Base-by-base conservation (phyloP, 2,888 invertebrate species). In the Campoletis raptor region DNA sequence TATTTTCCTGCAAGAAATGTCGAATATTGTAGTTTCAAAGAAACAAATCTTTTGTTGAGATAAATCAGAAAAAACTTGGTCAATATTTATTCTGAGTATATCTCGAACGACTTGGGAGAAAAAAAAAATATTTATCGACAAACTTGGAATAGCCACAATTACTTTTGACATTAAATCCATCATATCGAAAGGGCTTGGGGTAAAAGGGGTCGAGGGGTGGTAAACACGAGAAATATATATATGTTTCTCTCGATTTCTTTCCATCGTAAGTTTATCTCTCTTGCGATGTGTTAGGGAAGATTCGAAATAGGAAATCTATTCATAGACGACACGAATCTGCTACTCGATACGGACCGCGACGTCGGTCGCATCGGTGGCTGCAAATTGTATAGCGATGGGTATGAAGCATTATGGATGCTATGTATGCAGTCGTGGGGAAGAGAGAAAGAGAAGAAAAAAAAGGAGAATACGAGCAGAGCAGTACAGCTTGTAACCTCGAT, bases 301-400 rank as follows among this genome's bases (percentile, higher is more conserved):
- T 88, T 87, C 88, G 87, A 89, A 90, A 90, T 89, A 89, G 90
- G 89, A 90, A 89, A 89, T 89, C 89, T 90, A 89, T 90, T 90
- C 89, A 89, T 90, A 90, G 87, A 88, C 87, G 86, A 87, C 85
- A 86, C 88, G 87, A 88, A 87, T 89, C 86, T 85, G 87, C 78
- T 84, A 83, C 85, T 88, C 83, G 85, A 89, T 89, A 88, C 87
- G 87, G 86, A 86, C 83, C 81, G 77, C 81, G 72, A 83, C 73
- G 86, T 67, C 77, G 70, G 77, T 24, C 64, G 77, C 79, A 84
- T 84, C 79, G 67, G 40, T 54, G 70, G 79, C 83, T 85, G 69
- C 83, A 81, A 83, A 81, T 77, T 78, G 52, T 81, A 80, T 69
- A 86, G 40, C 48, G 73, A 83, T 64, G 52, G 83, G 66, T 73